These are phyloP conservation scores for Melanocharis versteri DNA, from an alignment of 2,113 vertebrate species.

Conservation along the genomic window DNA sequence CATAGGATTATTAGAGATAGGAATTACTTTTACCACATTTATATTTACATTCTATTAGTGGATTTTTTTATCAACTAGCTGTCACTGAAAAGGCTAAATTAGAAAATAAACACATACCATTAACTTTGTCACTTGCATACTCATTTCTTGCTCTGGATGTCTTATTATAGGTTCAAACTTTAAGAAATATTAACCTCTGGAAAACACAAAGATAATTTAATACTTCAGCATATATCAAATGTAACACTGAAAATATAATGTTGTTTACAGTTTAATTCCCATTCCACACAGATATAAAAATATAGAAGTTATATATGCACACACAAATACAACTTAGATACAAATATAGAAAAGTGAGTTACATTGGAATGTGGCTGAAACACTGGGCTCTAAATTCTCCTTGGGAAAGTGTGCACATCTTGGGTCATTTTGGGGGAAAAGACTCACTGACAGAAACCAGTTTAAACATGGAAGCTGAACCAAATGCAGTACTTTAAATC, in stretches of 20 bases:
- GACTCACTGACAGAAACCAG: not conserved
- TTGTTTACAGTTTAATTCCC: not conserved
- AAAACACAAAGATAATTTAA: not conserved
- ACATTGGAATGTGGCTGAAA: not conserved
- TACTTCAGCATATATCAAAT: not conserved
- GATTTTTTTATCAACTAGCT: not conserved
- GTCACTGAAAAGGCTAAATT: not conserved
- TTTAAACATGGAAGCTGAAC: not conserved
- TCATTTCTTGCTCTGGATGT: not conserved
- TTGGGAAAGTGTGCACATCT: not conserved
- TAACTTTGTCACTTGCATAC: not conserved
- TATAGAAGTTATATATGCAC: not conserved
- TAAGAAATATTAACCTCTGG: not conserved
- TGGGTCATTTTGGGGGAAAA: accelerated
- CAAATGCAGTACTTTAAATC: not conserved
- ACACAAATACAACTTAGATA: not conserved
- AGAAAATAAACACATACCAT: not conserved
- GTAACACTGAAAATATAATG: not conserved
- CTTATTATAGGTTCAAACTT: not conserved
- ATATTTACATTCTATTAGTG: not conserved
- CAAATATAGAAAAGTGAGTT: not conserved
- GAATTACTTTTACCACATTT: not conserved
- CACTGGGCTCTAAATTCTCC: not conserved
- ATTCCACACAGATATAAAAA: not conserved
- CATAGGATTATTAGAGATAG: not conserved